Conservation (phyloP, 2,888 invertebrate species). For the Agonum fuliginosum region DNA sequence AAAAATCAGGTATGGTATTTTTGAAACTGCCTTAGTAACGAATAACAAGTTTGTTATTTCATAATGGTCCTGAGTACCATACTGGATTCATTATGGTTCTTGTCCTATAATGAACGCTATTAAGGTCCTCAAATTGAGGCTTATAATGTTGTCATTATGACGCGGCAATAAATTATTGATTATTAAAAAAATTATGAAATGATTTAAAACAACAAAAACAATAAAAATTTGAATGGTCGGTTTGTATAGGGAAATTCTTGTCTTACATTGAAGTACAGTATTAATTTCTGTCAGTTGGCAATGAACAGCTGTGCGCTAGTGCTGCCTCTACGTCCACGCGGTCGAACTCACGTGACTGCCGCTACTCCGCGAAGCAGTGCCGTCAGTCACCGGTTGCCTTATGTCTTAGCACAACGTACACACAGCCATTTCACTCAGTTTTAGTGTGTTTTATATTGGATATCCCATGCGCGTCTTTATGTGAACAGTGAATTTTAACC, state of each 20-base stretch:
- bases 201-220: background rate
- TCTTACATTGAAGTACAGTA: background rate
- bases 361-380: conserved; percentile 32
- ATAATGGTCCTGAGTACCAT: too few species aligned
- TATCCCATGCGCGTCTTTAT: background rate
- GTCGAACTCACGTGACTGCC: conserved; percentile 56
- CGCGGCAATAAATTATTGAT: too few species aligned
- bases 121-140: too few species aligned
- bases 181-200: background rate
- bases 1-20: too few species aligned
- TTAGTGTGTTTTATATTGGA: conserved; percentile 27
- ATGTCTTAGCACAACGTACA: conserved; percentile 55
- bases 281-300: conserved; percentile 35
- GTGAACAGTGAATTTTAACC: conserved; percentile 43
- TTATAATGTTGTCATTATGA: too few species aligned
- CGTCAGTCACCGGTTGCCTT: conserved; percentile 67
- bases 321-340: conserved; percentile 59
- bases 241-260: conserved; percentile 19
- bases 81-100: too few species aligned
- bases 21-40: too few species aligned
- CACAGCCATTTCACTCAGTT: conserved; percentile 45
- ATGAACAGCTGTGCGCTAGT: conserved; percentile 56
- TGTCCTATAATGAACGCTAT: too few species aligned
- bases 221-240: conserved; percentile 3
- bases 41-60: too few species aligned